Conservation (phyloP, 2,797 vertebrate genomes). For the Rhinatrema bivittatum region DNA sequence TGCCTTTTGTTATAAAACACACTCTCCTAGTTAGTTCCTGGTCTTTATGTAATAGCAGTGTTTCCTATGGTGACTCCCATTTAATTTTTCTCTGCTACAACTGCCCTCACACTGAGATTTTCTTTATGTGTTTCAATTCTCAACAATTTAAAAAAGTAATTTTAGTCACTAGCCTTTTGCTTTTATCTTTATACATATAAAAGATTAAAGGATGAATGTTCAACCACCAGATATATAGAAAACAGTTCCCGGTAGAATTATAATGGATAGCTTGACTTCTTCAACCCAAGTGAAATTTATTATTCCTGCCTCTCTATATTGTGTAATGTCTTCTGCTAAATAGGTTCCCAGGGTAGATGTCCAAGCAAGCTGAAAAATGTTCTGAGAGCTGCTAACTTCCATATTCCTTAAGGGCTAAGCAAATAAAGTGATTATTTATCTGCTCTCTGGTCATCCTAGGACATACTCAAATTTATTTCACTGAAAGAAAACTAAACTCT, state of each 20-base stretch:
- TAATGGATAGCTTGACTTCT: conserved; percentile 33
- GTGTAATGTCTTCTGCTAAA: too few relatives aligned
- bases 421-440: too few relatives aligned
- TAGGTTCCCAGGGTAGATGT: too few relatives aligned
- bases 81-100: conserved; percentile 35
- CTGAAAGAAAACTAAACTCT: too few relatives aligned
- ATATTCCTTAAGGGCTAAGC: too few relatives aligned
- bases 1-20: too few relatives aligned
- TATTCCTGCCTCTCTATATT: conserved; percentile 33
- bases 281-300: conserved; percentile 28
- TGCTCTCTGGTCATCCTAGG: too few relatives aligned
- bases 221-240: conserved; percentile 38
- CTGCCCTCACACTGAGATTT: conserved; percentile 40
- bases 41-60: conserved; percentile 18
- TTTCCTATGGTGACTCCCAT: conserved; percentile 25
- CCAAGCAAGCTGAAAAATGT: too few relatives aligned
- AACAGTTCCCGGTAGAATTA: conserved; percentile 24
- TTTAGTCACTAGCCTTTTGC: conserved; percentile 11
- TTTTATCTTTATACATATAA: conserved; percentile 32
- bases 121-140: conserved; percentile 41
- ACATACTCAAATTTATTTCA: too few relatives aligned
- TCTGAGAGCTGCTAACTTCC: too few relatives aligned
- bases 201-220: conserved; percentile 44
- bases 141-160: conserved; percentile 36
- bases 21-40: too few relatives aligned